Evolutionary conservation across 1,140 invertebrate genomes (phyloP).

Genomic region (Hyphantria cunea): DNA sequence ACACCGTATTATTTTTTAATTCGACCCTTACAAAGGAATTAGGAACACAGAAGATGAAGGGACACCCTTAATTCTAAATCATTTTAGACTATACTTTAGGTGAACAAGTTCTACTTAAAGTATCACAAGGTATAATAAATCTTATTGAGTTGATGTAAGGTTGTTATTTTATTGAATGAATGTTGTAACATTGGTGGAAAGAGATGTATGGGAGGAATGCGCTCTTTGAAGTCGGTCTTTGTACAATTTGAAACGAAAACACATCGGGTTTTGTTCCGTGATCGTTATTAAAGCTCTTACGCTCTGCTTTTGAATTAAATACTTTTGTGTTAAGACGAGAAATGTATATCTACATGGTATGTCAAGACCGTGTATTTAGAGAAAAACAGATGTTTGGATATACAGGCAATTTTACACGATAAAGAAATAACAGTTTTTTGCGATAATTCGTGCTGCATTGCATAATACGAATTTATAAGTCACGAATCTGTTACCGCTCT

Average conservation of each 20-base stretch:
- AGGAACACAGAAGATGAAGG: conserved; percentile 17
- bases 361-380: no score
- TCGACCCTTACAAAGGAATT: conserved; percentile 30
- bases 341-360: no score
- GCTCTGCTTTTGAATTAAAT: background rate
- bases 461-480: no score
- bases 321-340: no score
- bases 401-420: no score
- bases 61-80: conserved; percentile 33
- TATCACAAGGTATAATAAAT: no score
- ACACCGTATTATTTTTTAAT: conserved; percentile 26
- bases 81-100: conserved; percentile 28
- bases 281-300: conserved; percentile 4
- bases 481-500: no score
- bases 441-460: no score
- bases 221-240: conserved; percentile 20
- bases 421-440: no score
- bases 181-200: background rate
- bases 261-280: conserved; percentile 5
- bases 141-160: no score
- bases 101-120: no score
- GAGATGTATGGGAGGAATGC: conserved; percentile 18
- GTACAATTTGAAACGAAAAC: conserved; percentile 27
- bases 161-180: conserved; percentile 1
- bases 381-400: no score